Evolutionary conservation across 2,888 invertebrate genomes (phyloP).

Genomic region (Scaptomyza reducta): DNA sequence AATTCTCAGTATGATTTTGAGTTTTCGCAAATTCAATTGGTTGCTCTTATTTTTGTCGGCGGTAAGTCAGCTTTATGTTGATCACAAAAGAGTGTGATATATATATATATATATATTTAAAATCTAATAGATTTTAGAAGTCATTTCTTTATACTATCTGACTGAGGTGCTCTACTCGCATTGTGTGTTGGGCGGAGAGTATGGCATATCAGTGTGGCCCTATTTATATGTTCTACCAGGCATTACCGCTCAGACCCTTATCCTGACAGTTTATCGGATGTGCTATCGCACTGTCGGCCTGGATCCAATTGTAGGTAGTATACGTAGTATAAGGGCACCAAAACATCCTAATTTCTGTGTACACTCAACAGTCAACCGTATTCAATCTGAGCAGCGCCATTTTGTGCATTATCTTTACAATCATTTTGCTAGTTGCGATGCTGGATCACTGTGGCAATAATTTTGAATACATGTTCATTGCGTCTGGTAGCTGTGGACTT

Average conservation of each 20-base stretch:
- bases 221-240: slow-evolving; percentile 46
- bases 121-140: slow-evolving; percentile 46
- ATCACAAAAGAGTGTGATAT: too few relatives aligned
- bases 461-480: slow-evolving; percentile 37
- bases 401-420: slow-evolving; percentile 21
- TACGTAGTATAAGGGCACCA: too few relatives aligned
- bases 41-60: slow-evolving; percentile 38
- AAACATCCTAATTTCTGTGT: background rate
- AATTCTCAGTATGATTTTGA: slow-evolving; percentile 50
- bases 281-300: slow-evolving; percentile 56
- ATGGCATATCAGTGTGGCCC: slow-evolving; percentile 42
- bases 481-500: slow-evolving; percentile 33
- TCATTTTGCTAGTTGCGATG: slow-evolving; percentile 44
- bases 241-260: slow-evolving; percentile 36
- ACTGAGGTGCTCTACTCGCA: slow-evolving; percentile 35
- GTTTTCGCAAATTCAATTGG: slow-evolving; percentile 57
- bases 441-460: slow-evolving; percentile 53
- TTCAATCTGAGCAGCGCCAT: slow-evolving; percentile 58
- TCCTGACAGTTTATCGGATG: slow-evolving; percentile 39
- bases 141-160: slow-evolving; percentile 38
- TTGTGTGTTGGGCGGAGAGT: slow-evolving; percentile 58
- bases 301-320: slow-evolving; percentile 65
- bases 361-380: slow-evolving; percentile 46
- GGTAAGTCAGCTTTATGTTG: slow-evolving; percentile 43
- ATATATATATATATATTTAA: background rate